phyloP scores from a whole-genome alignment of 2,888 invertebrate species.

The Brachypalpus laphriformis region DNA sequence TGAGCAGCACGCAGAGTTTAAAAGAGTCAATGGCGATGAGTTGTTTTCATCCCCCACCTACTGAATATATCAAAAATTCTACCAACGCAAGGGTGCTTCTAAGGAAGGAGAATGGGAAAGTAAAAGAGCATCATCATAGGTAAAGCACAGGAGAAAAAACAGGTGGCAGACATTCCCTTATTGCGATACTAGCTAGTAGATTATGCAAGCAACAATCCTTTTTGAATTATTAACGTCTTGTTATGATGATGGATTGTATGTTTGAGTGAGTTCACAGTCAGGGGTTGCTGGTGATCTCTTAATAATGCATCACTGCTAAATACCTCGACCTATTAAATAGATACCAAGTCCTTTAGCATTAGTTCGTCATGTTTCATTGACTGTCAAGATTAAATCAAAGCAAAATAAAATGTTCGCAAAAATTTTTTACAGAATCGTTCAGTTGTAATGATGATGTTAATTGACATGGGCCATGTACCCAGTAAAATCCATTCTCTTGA shows the following conservation, averaged over 20 bases:
- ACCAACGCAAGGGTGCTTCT: conserved; percentile 37
- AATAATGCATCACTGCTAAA: conserved; percentile 80
- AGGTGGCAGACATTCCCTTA: conserved; percentile 64
- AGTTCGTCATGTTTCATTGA: conserved; percentile 61
- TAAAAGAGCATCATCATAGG: conserved; percentile 59
- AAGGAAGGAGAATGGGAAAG: conserved; percentile 3
- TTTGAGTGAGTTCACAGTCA: conserved; percentile 36
- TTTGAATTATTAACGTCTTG: conserved; percentile 72
- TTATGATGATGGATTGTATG: conserved; percentile 70
- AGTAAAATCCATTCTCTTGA: conserved; percentile 36
- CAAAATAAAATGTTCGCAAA: conserved; percentile 9
- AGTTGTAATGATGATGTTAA: conserved; percentile 55
- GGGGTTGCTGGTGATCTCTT: conserved; percentile 72
- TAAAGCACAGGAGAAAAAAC: conserved; percentile 14
- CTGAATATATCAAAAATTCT: conserved; percentile 55
- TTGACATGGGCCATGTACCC: conserved; percentile 52
- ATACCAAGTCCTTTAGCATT: conserved; percentile 51
- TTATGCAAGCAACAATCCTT: conserved; percentile 74
- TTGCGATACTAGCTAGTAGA: conserved; percentile 61
- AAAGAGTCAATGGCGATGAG: not conserved
- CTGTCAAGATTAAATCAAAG: conserved; percentile 63
- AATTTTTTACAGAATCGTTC: conserved; percentile 38
- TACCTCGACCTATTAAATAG: conserved; percentile 76
- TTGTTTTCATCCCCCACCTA: conserved; percentile 30
- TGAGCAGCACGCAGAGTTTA: not conserved